Base-by-base conservation (phyloP, 2,113 vertebrate species). In the Callionymus lyra region DNA sequence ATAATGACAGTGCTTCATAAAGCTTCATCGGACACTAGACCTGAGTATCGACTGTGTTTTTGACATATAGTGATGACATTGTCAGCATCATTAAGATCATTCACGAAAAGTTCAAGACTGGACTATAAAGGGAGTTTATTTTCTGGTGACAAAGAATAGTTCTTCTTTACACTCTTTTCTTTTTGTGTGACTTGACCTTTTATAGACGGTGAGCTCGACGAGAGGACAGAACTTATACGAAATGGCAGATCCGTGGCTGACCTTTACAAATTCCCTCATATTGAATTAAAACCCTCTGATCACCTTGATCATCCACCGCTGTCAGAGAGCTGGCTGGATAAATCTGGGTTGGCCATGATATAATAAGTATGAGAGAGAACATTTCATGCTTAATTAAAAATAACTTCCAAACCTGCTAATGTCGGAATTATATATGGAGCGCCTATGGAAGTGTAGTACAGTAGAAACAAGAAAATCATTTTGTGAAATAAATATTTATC, bases 121-220 rank as follows among this genome's bases (percentile, higher is more conserved):
- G n/a, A n/a, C n/a, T n/a, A n/a, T 42, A 62, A 71, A 56, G 57
- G 35, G 56, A 43, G 66, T 45, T 41, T 47, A 50, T 5, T 5
- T 44, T 56, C 36, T 41, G 45, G 35, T 59, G 49, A 72, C 59
- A 50, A 68, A 74, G 65, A 74, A 76, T 58, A 45, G 50, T 34
- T 45, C 35, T 33, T 19, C 34, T 73, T 48, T 42, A 60, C 36
- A 12, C 41, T 41, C 55, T 58, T 77, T 53, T 70, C 55, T 74
- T 59, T 67, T 63, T 72, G 63, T 61, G 53, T 63, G 76, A 66
- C 42, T 56, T 82, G 76, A 81, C 76, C 70, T 82, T 81, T 81
- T 66, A 66, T 74, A 60, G 64, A 62, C 65, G 68, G 52, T 60
- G 55, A 59, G 41, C 60, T 51, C 70, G 68, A 62, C 58, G 41